Conservation (phyloP, 2,113 vertebrate species). For the Chrysochloris asiatica region DNA sequence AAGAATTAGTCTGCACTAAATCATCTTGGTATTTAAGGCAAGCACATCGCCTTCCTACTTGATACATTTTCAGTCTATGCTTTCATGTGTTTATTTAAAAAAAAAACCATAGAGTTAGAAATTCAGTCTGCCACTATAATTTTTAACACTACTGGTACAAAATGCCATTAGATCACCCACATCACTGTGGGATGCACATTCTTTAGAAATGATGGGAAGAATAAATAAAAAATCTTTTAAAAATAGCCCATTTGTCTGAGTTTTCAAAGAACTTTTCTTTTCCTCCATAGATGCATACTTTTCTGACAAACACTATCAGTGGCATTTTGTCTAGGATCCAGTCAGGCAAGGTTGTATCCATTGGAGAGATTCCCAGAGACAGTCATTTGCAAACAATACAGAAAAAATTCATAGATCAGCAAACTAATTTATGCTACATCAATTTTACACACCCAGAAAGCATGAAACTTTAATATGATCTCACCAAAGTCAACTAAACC, state of each 20-base stretch:
- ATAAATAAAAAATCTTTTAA: constrained; percentile 46
- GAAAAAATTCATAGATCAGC: constrained; percentile 64
- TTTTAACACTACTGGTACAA: constrained; percentile 56
- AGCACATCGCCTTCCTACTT: constrained; percentile 53
- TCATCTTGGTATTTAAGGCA: constrained; percentile 39
- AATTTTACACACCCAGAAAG: constrained; percentile 63
- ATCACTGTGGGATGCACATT: constrained; percentile 31
- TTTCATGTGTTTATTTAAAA: constrained; percentile 65
- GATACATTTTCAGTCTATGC: constrained; percentile 1
- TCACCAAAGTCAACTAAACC: constrained; percentile 71
- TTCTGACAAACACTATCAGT: constrained; percentile 35
- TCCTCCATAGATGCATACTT: constrained; percentile 23
- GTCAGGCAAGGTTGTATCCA: background rate
- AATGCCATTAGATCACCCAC: constrained; percentile 52
- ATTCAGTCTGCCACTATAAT: constrained; percentile 19
- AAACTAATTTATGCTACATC: constrained; percentile 66
- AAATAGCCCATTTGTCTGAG: constrained; percentile 43
- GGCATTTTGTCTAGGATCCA: constrained; percentile 56
- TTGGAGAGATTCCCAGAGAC: constrained; percentile 61
- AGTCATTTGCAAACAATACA: constrained; percentile 67
- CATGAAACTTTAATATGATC: constrained; percentile 66
- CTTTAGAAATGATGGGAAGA: constrained; percentile 51
- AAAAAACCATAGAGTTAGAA: constrained; percentile 29
- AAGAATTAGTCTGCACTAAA: constrained; percentile 1
- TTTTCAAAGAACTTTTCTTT: constrained; percentile 45